phyloP scores from a whole-genome alignment of 2,888 invertebrate species.

The Chydorus sphaericus region DNA sequence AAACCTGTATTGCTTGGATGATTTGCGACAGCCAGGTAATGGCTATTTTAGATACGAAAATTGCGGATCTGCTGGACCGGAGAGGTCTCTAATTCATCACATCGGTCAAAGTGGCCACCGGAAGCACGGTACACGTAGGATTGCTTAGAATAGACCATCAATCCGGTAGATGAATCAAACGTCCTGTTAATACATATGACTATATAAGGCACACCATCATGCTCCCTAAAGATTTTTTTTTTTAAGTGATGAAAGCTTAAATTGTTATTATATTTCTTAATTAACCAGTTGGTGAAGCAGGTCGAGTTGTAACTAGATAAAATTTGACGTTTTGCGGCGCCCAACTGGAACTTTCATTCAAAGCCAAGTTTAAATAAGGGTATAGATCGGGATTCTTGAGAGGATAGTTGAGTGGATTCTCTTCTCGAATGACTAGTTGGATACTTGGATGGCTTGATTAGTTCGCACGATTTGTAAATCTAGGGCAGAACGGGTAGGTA shows the following conservation, averaged over 20 bases:
- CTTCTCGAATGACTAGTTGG: not conserved
- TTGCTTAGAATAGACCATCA: not conserved
- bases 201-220: conserved; percentile 6
- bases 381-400: not conserved
- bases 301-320: not conserved
- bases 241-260: not conserved
- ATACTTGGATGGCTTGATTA: not conserved
- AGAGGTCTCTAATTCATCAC: not conserved
- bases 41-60: not conserved
- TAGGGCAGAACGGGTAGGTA: not conserved
- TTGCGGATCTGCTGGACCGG: not conserved
- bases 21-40: conserved; percentile 6
- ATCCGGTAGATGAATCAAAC: not conserved
- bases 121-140: not conserved
- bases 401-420: not conserved
- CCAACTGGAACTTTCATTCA: not conserved
- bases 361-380: not conserved
- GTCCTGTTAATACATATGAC: not conserved
- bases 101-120: conserved; percentile 1
- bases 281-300: conserved; percentile 3
- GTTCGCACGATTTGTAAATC: not conserved
- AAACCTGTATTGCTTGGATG: conserved; percentile 1
- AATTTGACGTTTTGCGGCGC: not conserved
- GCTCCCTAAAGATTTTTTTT: not conserved
- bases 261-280: not conserved